Evolutionary conservation across 35 echinoderm and acorn worm species (phyloP), one percentile per base, ranked within the genome.

Genomic region (Heliocidaris tuberculata): DNA sequence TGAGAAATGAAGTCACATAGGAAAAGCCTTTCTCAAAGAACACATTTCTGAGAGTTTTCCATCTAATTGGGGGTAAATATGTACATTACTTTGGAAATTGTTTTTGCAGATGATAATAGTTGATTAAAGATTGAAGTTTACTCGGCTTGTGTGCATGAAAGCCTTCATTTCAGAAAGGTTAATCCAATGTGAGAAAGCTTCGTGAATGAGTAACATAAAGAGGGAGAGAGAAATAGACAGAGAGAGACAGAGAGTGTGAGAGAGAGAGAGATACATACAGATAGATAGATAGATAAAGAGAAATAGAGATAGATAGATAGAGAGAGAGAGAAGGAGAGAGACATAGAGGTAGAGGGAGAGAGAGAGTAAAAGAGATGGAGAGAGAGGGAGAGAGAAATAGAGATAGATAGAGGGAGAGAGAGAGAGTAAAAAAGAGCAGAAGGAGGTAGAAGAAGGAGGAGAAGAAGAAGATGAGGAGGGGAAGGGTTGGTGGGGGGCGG

Each of bases 111-210:
- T 78, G 21, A 78, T 78, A n/a, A 78, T 78, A 78, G 65, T 78
- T 78, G 65, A 78, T 78, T 78, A 78, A 78, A 78, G 65, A 78
- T 78, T 78, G 65, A 78, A 78, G 65, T 78, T 78, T 78, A 78
- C 65, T 78, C 27, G 6, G 65, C 2, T n/a, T 19, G 65, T 78
- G 21, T 56, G 21, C 27, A 78, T 19, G 65, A 19, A 19, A 27
- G 27, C 27, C 0, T 29, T 78, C 21, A 17, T 78, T 56, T 56
- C 52, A 56, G 11, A 56, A 15, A 56, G 52, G 52, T 56, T 9
- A 13, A 12, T 56, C 0, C 52, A 56, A 56, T 56, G 52, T 9
- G 9, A 56, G 11, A 2, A 56, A 56, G 15, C 10, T 56, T 2
- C 52, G 10, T 42, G 35, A 42, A 42, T 42, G 35, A 42, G 15